phyloP scores from a whole-genome alignment of 1,140 invertebrate genomes.

The Meloidogyne floridensis region DNA sequence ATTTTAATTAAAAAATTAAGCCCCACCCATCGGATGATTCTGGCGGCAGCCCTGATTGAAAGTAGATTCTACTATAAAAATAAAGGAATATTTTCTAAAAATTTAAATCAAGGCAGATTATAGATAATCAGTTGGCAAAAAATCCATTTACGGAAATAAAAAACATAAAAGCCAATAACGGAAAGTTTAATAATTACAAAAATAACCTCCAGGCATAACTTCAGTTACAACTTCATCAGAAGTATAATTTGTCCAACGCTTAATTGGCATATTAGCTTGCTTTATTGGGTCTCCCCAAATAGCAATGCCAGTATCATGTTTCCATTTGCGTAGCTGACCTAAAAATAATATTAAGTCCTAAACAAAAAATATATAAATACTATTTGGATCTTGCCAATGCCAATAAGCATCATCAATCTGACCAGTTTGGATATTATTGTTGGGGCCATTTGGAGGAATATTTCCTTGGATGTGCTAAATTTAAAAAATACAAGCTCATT shows the following conservation, averaged over 20 bases:
- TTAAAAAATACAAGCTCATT: not conserved
- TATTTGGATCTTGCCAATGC: conserved; percentile 6
- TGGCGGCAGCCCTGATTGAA: no score
- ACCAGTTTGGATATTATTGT: conserved; percentile 4
- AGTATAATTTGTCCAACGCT: conserved; percentile 33
- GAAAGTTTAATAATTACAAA: not conserved
- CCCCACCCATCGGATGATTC: no score
- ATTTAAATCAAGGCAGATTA: not conserved
- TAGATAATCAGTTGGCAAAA: not conserved
- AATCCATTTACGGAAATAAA: not conserved
- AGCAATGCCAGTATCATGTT: conserved; percentile 49
- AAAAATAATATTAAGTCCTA: not conserved
- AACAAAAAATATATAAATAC: not conserved
- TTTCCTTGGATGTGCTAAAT: not conserved
- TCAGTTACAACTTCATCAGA: conserved; percentile 29
- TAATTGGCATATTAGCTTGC: conserved; percentile 27
- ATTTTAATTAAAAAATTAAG: no score
- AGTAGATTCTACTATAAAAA: no score
- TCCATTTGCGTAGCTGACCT: conserved; percentile 46
- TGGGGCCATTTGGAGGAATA: conserved; percentile 6
- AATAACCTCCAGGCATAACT: conserved; percentile 22
- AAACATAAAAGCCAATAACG: not conserved
- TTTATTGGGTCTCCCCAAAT: conserved; percentile 48
- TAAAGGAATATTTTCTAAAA: no score
- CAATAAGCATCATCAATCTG: conserved; percentile 17